Conservation (phyloP, 2,113 vertebrate genomes). For the Anseranas semipalmata region DNA sequence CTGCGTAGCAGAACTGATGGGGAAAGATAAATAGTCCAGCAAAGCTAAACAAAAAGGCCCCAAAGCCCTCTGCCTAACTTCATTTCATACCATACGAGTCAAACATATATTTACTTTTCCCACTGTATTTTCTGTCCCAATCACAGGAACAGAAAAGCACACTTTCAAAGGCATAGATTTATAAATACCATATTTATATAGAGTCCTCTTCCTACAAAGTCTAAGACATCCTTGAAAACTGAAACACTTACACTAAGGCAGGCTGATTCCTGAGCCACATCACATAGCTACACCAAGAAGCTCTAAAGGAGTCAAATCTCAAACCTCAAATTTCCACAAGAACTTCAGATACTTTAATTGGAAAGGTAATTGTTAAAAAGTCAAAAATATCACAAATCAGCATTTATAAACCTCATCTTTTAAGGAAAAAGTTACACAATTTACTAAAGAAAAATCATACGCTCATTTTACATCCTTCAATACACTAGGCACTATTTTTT, state of each 20-base stretch:
- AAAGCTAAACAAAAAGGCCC: not conserved
- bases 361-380: not conserved
- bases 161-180: not conserved
- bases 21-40: not conserved
- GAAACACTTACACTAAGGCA: rapidly evolving
- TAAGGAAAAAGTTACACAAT: not conserved
- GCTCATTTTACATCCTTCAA: not conserved
- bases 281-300: rapidly evolving
- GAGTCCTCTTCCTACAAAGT: not conserved
- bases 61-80: not conserved
- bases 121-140: not conserved
- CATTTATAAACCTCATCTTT: not conserved
- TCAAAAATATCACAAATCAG: not conserved
- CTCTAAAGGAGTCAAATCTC: not conserved
- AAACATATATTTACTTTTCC: not conserved
- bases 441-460: not conserved
- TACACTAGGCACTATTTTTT: not conserved
- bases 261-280: not conserved
- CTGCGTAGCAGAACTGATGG: not conserved
- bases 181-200: not conserved
- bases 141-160: not conserved
- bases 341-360: not conserved
- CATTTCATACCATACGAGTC: not conserved
- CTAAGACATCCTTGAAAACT: not conserved
- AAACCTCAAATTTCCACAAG: not conserved